These are phyloP conservation scores for Lepidocyrtoides sp. DNA, from an alignment of 2,888 invertebrate species.

Conservation along the genomic window DNA sequence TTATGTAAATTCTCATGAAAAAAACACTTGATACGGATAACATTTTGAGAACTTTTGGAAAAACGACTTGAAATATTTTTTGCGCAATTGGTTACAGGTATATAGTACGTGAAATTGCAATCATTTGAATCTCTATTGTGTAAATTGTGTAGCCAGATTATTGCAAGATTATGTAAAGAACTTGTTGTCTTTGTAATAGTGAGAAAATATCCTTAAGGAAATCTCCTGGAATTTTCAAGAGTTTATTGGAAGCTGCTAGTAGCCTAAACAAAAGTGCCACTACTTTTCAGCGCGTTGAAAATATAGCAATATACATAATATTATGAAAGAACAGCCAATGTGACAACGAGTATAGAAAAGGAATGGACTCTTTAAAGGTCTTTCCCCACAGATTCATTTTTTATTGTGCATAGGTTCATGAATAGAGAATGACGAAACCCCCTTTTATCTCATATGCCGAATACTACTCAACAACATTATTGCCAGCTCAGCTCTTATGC, in stretches of 20 bases:
- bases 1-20: too few species aligned
- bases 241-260: neutral
- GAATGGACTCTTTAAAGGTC: neutral
- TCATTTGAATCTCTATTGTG: too few species aligned
- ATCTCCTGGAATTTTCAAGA: neutral
- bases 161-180: too few species aligned
- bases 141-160: too few species aligned
- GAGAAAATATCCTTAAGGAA: neutral
- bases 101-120: too few species aligned
- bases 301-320: too few species aligned
- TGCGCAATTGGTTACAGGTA: too few species aligned
- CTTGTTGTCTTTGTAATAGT: neutral
- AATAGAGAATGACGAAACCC: neutral
- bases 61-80: too few species aligned
- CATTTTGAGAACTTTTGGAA: too few species aligned
- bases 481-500: neutral
- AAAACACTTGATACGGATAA: too few species aligned
- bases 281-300: too few species aligned
- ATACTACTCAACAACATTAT: neutral
- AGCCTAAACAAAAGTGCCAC: too few species aligned
- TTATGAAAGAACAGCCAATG: neutral
- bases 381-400: conserved; percentile 37
- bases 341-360: neutral
- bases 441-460: neutral
- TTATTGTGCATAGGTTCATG: conserved; percentile 29